Evolutionary conservation across 2,113 vertebrate genomes (phyloP), one percentile per base, ranked within the genome.

Genomic region (Misgurnus mizolepis): DNA sequence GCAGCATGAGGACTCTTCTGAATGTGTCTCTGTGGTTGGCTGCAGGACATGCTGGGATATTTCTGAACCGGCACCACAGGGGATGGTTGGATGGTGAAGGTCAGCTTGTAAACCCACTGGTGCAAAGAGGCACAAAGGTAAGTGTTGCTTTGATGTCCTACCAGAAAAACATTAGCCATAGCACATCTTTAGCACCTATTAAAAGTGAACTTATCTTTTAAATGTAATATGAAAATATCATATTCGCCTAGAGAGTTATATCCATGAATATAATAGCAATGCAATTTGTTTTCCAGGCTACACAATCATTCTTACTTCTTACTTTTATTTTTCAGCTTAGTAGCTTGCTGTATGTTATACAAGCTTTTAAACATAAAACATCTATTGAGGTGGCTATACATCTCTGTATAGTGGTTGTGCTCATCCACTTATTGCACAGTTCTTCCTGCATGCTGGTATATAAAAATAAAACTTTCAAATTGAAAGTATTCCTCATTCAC

Each of bases 81-180:
- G 56, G 56, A 61, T 45, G 40, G 17, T 27, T 58, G 6, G 56
- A 74, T 60, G 70, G 53, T 73, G 9, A 40, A 27, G 55, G 17
- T 73, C 71, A 14, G 55, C 39, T 73, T 73, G 55, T 73, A 58
- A 73, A 60, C 55, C 40, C 18, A 60, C 41, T 47, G 47, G 58
- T 47, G 72, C 58, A 61, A 22, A 49, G 56, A 75, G 72, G 72
- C 41, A 75, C 56, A 75, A 75, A 75, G 41, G 72, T 49, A 62
- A 62, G 72, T 75, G 40, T 11, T 62, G 11, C 12, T 75, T 61
- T 75, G 45, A 47, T 62, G 40, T 0, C 41, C 56, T 27, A 18
- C 18, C 39, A 45, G 22, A 41, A 62, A 6, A 47, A 34, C 40
- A 62, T 17, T 74, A 40, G n/a, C 71, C 61, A 43, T 61, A 74